Percentiles rank a stretch among this genome's conserved stretches.
phyloP scores from a whole-genome alignment of 2,113 vertebrate genomes.

The Strigops habroptila region DNA sequence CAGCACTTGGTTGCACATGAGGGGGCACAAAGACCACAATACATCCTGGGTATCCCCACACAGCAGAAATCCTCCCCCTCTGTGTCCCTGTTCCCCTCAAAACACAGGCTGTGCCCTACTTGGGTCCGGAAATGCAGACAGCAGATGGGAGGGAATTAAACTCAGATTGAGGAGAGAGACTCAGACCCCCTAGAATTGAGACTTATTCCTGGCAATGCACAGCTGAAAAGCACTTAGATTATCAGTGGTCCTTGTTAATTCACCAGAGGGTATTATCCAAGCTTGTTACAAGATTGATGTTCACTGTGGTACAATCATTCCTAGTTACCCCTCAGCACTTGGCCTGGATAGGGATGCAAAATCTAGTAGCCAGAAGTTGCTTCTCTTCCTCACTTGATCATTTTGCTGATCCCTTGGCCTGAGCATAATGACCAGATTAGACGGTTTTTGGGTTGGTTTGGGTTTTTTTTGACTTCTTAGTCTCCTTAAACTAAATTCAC shows the following conservation, averaged over 20 bases:
- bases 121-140: constrained; percentile 70
- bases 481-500: constrained; percentile 6
- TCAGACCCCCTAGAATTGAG: constrained; percentile 51
- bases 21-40: neutral
- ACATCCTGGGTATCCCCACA: neutral
- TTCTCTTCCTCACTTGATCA: constrained; percentile 12
- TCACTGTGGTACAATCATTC: neutral
- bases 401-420: constrained; percentile 35
- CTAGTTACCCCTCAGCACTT: neutral
- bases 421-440: constrained; percentile 9
- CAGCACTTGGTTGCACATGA: accelerated
- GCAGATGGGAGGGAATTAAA: constrained; percentile 80
- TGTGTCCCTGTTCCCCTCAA: neutral
- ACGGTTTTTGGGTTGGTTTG: neutral
- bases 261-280: constrained; percentile 52
- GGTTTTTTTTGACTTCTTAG: neutral
- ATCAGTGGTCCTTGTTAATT: constrained; percentile 32
- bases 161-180: constrained; percentile 62
- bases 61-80: neutral
- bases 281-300: constrained; percentile 53
- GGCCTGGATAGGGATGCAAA: neutral
- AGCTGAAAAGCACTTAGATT: constrained; percentile 53
- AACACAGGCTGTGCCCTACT: constrained; percentile 39
- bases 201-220: constrained; percentile 37
- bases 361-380: constrained; percentile 36